Percentiles rank a stretch among this genome's conserved stretches.
phyloP scores from a whole-genome alignment of 2,113 vertebrate species.

The Crotalus tigris region DNA sequence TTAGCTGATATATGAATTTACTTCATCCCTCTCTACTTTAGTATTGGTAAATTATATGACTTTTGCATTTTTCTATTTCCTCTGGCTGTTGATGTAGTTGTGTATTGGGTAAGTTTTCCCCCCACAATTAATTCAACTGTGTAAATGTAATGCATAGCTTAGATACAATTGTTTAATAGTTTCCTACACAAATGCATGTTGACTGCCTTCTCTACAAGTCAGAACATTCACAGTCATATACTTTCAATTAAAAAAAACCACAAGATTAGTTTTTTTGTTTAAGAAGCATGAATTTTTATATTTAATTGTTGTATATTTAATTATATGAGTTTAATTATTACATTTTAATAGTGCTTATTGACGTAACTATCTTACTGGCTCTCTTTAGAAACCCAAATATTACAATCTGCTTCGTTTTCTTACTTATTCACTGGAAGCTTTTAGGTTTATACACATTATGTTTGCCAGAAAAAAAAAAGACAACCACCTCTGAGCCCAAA shows the following conservation, averaged over 20 bases:
- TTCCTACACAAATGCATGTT: not conserved
- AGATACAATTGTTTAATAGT: not conserved
- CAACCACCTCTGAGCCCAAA: not conserved
- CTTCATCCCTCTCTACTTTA: not conserved
- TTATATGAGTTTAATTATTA: not conserved
- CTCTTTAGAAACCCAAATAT: not conserved
- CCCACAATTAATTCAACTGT: not conserved
- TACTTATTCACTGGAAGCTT: not conserved
- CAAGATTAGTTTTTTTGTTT: not conserved
- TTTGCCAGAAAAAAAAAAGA: not conserved
- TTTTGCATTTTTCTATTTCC: not conserved
- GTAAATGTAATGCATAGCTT: not conserved
- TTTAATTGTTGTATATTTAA: not conserved
- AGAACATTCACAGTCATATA: not conserved
- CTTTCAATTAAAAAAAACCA: not conserved
- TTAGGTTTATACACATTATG: not conserved
- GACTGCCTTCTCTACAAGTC: not conserved
- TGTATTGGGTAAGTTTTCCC: not conserved
- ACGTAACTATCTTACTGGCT: not conserved
- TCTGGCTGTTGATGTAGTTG: not conserved
- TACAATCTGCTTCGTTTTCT: not conserved
- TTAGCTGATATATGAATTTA: not conserved
- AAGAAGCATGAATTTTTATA: not conserved
- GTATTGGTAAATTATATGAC: not conserved
- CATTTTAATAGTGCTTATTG: not conserved